Percentiles rank a stretch among this genome's conserved stretches.
Conservation (phyloP, 2,888 invertebrate genomes). For the Oligia strigilis region DNA sequence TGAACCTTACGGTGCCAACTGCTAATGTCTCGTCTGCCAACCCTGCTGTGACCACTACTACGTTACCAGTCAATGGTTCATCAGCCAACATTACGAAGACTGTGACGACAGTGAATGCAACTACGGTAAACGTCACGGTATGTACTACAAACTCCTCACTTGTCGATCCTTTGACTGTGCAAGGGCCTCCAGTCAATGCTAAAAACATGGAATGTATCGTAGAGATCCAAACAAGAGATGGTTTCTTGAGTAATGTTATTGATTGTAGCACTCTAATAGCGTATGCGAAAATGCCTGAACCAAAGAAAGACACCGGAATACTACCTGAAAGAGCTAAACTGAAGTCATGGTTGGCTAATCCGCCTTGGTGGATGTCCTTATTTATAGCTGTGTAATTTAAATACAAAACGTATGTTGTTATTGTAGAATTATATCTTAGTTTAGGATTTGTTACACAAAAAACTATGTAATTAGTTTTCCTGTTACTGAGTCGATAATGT, state of each 20-base stretch:
- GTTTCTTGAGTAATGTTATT: slow-evolving; percentile 74
- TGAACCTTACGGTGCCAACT: slow-evolving; percentile 5
- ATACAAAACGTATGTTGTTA: slow-evolving; percentile 6
- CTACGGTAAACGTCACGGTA: slow-evolving; percentile 70
- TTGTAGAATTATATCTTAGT: slow-evolving; percentile 5
- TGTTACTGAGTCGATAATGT: slow-evolving; percentile 18
- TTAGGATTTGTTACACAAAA: slow-evolving; percentile 10
- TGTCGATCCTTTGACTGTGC: slow-evolving; percentile 79
- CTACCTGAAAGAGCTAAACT: slow-evolving; percentile 79
- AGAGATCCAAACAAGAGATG: slow-evolving; percentile 78
- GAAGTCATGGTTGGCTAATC: slow-evolving; percentile 81
- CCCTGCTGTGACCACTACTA: slow-evolving; percentile 65
- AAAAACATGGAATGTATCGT: slow-evolving; percentile 80
- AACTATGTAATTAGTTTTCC: slow-evolving; percentile 5
- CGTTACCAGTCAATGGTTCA: slow-evolving; percentile 24
- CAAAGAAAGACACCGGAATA: slow-evolving; percentile 71
- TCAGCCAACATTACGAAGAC: slow-evolving; percentile 41
- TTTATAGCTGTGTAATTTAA: slow-evolving; percentile 79
- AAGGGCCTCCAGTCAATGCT: slow-evolving; percentile 76
- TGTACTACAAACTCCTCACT: slow-evolving; percentile 72
- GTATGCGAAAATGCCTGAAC: slow-evolving; percentile 82
- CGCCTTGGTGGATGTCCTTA: slow-evolving; percentile 87
- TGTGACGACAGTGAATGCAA: slow-evolving; percentile 60
- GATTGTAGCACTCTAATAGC: slow-evolving; percentile 79
- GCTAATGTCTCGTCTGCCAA: not conserved